phyloP scores from a whole-genome alignment of 53 echinoderm and acorn worm species.

The Holothuria scabra region DNA sequence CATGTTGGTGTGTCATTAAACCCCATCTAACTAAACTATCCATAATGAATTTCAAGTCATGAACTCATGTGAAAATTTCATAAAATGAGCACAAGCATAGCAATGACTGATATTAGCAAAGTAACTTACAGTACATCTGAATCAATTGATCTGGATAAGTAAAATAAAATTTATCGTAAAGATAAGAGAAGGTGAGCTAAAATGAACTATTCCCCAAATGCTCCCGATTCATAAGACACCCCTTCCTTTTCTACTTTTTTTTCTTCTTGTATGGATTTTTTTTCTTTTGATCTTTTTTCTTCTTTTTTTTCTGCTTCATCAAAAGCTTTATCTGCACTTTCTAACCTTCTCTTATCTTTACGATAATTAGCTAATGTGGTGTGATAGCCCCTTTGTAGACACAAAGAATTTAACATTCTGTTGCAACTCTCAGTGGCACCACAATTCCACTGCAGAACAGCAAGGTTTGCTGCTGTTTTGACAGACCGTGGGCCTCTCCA shows the following conservation, averaged over 20 bases:
- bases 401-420: not conserved
- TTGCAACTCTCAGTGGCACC: slow-evolving; percentile 32
- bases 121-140: no score
- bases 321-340: slow-evolving; percentile 7
- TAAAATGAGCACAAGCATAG: no score
- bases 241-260: not conserved
- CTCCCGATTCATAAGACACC: slow-evolving; percentile 6
- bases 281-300: slow-evolving; percentile 7
- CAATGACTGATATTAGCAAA: no score
- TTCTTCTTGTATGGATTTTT: slow-evolving; percentile 11
- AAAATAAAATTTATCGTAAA: no score
- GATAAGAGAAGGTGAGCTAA: no score
- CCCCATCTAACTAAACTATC: no score
- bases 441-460: slow-evolving; percentile 62
- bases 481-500: slow-evolving; percentile 62
- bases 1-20: no score
- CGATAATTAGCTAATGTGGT: not conserved
- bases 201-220: not conserved
- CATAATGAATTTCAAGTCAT: no score
- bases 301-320: slow-evolving; percentile 32
- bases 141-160: no score
- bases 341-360: slow-evolving; percentile 29
- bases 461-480: slow-evolving; percentile 53
- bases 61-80: no score
- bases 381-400: slow-evolving; percentile 34